Base-by-base conservation (phyloP, 2,797 vertebrate genomes). In the Platyrinchus mystaceus region DNA sequence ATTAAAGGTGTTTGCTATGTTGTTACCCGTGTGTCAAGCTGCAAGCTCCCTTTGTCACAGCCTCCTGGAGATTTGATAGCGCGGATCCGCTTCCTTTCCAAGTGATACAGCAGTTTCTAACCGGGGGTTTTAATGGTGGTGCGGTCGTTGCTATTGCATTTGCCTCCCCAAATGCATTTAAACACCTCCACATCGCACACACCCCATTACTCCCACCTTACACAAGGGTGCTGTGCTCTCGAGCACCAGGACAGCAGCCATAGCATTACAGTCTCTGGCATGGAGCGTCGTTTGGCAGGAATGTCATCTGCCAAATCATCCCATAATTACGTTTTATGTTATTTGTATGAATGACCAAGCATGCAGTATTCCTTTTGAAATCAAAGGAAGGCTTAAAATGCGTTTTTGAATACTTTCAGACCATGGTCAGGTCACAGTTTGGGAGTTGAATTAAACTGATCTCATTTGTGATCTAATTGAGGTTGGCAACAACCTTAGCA, bases 1-100 rank as follows among this genome's bases (percentile, higher is more conserved):
- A 98, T 97, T 98, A 97, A 99, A 99, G 98, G 98, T 98, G 98
- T 98, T 98, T 98, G 98, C 97, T 97, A 97, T 97, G 97, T 97
- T 98, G 98, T 98, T 98, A 98, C 98, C 98, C 98, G 97, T 97
- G 97, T 97, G 97, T 97, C 98, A 98, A 97, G 97, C 97, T 98
- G 98, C 95, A 95, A 96, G 97, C 96, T 97, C 97, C 97, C 97
- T 97, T 98, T 98, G 97, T 98, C 98, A 95, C 97, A 97, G 97
- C 97, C 98, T 97, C 98, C 98, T 95, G 97, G 96, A 97, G 98
- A 95, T 98, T 97, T 98, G 98, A 98, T 98, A 98, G 98, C 75
- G 97, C 93, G 85, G 95, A 98, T 98, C 97, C 93, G 52, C 98
- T 97, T 95, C 97, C 96, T 84, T 96, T 95, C 95, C 97, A 97